Base-by-base conservation (phyloP, 2,797 vertebrate genomes). In the Anolis apletophallus region DNA sequence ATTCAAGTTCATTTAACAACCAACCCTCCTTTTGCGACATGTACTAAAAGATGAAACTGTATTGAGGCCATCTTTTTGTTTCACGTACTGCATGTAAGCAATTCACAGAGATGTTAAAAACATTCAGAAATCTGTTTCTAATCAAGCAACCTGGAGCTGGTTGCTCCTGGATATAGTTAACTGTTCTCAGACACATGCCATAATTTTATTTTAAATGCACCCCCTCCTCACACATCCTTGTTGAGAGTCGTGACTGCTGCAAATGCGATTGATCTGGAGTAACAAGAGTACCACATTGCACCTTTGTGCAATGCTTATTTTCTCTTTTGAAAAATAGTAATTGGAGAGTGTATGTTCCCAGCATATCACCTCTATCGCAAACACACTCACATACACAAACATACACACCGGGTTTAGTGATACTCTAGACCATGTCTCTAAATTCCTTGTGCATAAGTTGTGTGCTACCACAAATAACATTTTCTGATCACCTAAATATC, bases 401-500 rank as follows among this genome's bases (percentile, higher is more conserved):
- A 57, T 36, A 57, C 19, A 81, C 32, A 36, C 4, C 50, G 64
- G 29, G 3, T 80, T 73, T n/a, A 32, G 40, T 40, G 46, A 54
- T 81, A 12, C 9, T 64, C 4, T 64, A 29, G 2, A 64, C 61
- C 1, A 14, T 57, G 1, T 75, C 29, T 55, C 59, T 50, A 34
- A 68, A 46, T 87, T 40, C 40, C 46, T 17, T 0, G 21, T 29
- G 59, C 57, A 61, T 81, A 87, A 85, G n/a, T 3, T 81, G 81
- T 11, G 1, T 72, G 64, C 80, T 1, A 5, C 83, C 57, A 82
- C 54, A 87, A 76, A 52, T 1, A 0, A 0, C 52, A 36, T 54
- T 72, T 77, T 80, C 91, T 85, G 40, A 80, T 92, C 84, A 71
- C 86, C 91, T 89, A 88, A 87, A 87, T 86, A 81, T 52, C 81